Percentiles rank a stretch among this genome's conserved stretches.
phyloP scores from a whole-genome alignment of 2,888 invertebrate genomes.

The Campoplex capitator region DNA sequence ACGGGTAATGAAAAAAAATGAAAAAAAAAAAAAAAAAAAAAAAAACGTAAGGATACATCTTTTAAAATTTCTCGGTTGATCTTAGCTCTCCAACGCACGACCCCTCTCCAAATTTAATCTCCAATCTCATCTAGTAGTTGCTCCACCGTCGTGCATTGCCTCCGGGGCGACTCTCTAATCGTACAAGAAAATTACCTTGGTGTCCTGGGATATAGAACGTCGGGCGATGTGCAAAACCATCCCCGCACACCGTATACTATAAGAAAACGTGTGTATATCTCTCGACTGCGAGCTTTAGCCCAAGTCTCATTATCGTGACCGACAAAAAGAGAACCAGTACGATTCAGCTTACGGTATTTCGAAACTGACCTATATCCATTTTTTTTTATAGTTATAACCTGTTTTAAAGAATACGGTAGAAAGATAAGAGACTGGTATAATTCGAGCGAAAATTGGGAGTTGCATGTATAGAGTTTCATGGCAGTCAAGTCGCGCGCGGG shows the following conservation, averaged over 20 bases:
- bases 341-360: conserved; percentile 35
- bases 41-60: not conserved
- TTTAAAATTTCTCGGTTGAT: conserved; percentile 31
- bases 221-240: conserved; percentile 31
- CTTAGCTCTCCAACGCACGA: conserved; percentile 38
- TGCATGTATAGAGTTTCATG: not conserved
- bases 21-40: too few relatives aligned
- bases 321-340: conserved; percentile 32
- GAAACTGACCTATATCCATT: not conserved
- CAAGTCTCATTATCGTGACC: conserved; percentile 52
- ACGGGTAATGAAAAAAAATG: not conserved
- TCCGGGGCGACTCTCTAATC: conserved; percentile 57
- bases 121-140: conserved; percentile 46
- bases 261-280: conserved; percentile 9
- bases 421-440: conserved; percentile 6
- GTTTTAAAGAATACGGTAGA: not conserved
- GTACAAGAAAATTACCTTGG: conserved; percentile 66
- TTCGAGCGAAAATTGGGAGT: not conserved
- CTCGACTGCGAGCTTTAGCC: conserved; percentile 9
- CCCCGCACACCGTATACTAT: conserved; percentile 21
- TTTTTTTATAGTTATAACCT: not conserved
- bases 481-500: not conserved
- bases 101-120: conserved; percentile 55
- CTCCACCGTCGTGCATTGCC: conserved; percentile 26
- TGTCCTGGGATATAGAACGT: conserved; percentile 51